These are phyloP conservation scores for Cantharis rufa DNA, from an alignment of 2,888 invertebrate genomes.

Conservation along the genomic window DNA sequence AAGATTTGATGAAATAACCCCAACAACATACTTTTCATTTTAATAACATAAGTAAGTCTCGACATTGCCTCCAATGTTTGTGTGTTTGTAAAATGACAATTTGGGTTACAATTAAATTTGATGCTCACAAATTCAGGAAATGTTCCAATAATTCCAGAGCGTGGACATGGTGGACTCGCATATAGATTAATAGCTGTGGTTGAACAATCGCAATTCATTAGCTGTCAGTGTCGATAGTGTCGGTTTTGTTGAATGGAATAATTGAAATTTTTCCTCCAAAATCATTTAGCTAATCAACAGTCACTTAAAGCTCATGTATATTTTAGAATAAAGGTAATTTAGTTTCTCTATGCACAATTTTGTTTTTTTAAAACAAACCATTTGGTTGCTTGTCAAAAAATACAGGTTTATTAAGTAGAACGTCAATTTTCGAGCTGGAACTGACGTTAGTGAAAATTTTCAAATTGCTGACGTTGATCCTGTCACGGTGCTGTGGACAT, in stretches of 20 bases:
- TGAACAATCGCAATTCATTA: conserved; percentile 32
- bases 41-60: not conserved
- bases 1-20: not conserved
- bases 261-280: conserved; percentile 20
- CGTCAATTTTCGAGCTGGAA: conserved; percentile 14
- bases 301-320: not conserved
- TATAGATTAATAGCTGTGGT: conserved; percentile 27
- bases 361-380: not conserved
- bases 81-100: not conserved
- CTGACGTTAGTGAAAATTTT: not conserved
- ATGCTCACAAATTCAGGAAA: conserved; percentile 10
- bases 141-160: conserved; percentile 19
- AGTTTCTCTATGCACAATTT: not conserved
- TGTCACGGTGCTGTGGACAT: conserved; percentile 5
- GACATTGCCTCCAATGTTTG: not conserved
- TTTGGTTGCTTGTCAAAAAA: not conserved
- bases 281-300: not conserved
- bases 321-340: not conserved
- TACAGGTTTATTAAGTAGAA: conserved; percentile 1
- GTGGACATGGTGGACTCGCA: conserved; percentile 25
- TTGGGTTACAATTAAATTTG: not conserved
- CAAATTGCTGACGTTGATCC: conserved; percentile 8
- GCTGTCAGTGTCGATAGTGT: conserved; percentile 25
- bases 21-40: not conserved
- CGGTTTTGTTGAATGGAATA: conserved; percentile 16